These are phyloP conservation scores for Bugula neritina DNA, from an alignment of 2,888 invertebrate species.

Conservation along the genomic window DNA sequence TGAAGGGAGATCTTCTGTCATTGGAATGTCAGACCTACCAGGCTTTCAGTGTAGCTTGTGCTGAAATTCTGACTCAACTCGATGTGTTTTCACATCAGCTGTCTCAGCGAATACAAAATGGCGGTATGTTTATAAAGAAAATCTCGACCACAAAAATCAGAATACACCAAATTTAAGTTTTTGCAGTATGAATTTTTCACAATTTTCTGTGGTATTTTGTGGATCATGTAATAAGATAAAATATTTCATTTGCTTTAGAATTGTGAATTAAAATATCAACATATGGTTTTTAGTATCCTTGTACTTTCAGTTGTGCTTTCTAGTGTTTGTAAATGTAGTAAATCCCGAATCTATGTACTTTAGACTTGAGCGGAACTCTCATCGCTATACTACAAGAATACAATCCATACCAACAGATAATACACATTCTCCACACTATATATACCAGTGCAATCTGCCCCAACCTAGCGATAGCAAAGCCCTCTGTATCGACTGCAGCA, in stretches of 20 bases:
- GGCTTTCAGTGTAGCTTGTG: conserved; percentile 11
- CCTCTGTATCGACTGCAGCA: not conserved
- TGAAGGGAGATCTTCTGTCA: not conserved
- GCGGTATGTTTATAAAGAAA: not conserved
- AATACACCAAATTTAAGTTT: too few relatives aligned
- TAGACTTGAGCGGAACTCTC: not conserved
- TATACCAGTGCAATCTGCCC: not conserved
- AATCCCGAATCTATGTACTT: not conserved
- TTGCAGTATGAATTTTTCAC: too few relatives aligned
- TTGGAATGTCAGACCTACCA: not conserved
- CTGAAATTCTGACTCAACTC: not conserved
- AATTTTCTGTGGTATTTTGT: not conserved
- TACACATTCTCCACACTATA: not conserved
- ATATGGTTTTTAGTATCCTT: too few relatives aligned
- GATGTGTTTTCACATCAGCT: not conserved
- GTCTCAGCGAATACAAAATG: not conserved
- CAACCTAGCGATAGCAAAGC: not conserved
- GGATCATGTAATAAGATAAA: not conserved
- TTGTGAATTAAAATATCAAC: too few relatives aligned
- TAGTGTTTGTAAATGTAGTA: too few relatives aligned
- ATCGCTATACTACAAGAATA: not conserved
- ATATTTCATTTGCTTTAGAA: too few relatives aligned
- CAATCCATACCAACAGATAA: not conserved
- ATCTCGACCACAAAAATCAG: too few relatives aligned
- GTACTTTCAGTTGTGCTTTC: too few relatives aligned